Conservation (phyloP, 2,888 invertebrate species). For the Gibbula magus region DNA sequence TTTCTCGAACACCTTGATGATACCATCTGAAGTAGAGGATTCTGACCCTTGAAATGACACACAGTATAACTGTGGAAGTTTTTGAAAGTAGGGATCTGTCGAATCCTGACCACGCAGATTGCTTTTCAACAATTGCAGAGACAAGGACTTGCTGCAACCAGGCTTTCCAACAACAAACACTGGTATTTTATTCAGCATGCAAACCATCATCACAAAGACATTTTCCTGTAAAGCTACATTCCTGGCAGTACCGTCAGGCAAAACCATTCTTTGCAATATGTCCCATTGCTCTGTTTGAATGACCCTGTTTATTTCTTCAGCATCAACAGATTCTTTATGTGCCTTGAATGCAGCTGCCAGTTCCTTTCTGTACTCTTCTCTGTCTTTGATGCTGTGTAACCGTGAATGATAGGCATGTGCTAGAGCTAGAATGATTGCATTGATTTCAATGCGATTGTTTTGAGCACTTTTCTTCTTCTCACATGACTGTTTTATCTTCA, state of each 20-base stretch:
- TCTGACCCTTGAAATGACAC: constrained; percentile 39
- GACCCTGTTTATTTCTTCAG: not conserved
- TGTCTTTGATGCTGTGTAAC: not conserved
- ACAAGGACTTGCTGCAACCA: constrained; percentile 40
- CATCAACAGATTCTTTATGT: not conserved
- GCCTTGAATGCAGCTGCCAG: not conserved
- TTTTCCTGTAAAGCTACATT: constrained; percentile 39
- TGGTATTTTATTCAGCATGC: constrained; percentile 35
- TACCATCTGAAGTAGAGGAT: constrained; percentile 44
- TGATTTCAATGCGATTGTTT: not conserved
- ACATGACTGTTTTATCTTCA: constrained; percentile 23
- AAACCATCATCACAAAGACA: constrained; percentile 37
- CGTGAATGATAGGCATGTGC: constrained; percentile 31
- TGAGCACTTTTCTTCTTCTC: not conserved
- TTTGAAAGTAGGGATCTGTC: constrained; percentile 24
- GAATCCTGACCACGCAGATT: constrained; percentile 37
- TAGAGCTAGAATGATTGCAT: constrained; percentile 27
- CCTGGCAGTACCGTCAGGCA: constrained; percentile 34
- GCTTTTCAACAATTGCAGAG: constrained; percentile 35
- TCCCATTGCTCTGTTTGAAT: constrained; percentile 33
- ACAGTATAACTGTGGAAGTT: constrained; percentile 28
- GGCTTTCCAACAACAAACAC: constrained; percentile 41
- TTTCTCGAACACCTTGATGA: constrained; percentile 41
- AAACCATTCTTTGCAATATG: constrained; percentile 32
- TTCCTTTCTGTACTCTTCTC: not conserved